Base-by-base conservation (phyloP, 2,113 vertebrate species). In the Cochlearius cochlearius region DNA sequence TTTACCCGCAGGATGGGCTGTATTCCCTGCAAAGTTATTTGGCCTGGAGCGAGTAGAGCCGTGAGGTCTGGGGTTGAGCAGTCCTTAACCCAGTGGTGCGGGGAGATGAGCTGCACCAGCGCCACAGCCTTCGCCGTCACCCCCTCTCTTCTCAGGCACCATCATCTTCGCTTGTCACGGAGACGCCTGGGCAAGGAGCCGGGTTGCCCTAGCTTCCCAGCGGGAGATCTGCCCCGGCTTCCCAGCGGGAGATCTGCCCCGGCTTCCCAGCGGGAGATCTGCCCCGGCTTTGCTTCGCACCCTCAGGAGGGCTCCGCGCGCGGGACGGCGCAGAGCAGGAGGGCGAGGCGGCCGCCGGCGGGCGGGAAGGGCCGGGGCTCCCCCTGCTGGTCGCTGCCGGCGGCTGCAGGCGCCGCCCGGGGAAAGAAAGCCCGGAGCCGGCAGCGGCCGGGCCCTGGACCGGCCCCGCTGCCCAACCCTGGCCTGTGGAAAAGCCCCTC, bases 131-230 rank as follows among this genome's bases (percentile, higher is more conserved):
- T 32, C 27, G 5, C 1, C 4, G 38, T 11, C 26, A 5, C 5
- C 21, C 15, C 15, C 25, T 11, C 56, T 15, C n/a, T 21, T 7
- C 63, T 22, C 55, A 15, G 26, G 71, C 43, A 19, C 8, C 9
- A 36, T 49, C 18, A 13, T 3, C 50, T 27, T 8, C 19, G 1
- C n/a, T 68, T 9, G 9, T 10, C 39, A 4, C 4, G n/a, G 15
- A 27, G 27, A 3, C 20, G 5, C 19, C 20, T 1, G 43, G 59
- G 25, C 16, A 2, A 5, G 47, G 9, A 27, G 38, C 26, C 3
- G 49, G 29, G 6, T 1, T 8, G 14, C 1, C 30, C 30, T 49
- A 0, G 34, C 69, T 11, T 4, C 5, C 17, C 43, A 5, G n/a
- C 29, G 7, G 21, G 5, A 16, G 15, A 10, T 4, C 27, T 5